Percentiles rank a stretch among this genome's conserved stretches.
These are phyloP conservation scores for Macrophya alboannulata DNA, from an alignment of 2,888 invertebrate genomes.

Conservation along the genomic window DNA sequence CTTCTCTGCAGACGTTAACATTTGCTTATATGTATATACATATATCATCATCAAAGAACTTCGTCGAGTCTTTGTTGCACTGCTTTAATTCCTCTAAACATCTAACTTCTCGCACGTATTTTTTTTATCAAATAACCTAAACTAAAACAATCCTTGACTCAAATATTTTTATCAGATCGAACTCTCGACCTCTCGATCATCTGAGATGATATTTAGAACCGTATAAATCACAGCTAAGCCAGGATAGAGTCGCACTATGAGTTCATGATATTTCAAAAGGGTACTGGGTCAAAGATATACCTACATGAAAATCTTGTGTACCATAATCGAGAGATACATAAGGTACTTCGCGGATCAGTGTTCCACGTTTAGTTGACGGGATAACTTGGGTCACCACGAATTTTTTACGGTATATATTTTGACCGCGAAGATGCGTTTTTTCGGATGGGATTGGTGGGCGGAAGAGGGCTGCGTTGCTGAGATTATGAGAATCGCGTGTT, in stretches of 20 bases:
- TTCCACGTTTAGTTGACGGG: background rate
- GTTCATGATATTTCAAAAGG: constrained; percentile 15
- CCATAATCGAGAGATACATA: background rate
- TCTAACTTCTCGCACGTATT: background rate
- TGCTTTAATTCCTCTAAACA: background rate
- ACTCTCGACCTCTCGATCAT: background rate
- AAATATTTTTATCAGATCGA: background rate
- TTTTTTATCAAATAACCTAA: background rate
- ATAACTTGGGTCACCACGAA: background rate
- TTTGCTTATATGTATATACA: too few relatives aligned
- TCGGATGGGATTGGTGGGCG: constrained; percentile 10
- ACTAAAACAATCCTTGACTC: background rate
- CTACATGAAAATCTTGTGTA: background rate
- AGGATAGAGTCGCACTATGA: background rate
- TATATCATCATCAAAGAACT: background rate
- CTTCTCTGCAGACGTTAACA: background rate
- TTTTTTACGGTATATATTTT: background rate
- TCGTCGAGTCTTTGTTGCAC: background rate
- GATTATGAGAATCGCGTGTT: background rate
- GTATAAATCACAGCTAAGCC: background rate
- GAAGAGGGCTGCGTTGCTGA: background rate
- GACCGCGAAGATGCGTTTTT: constrained; percentile 11
- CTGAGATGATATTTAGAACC: background rate
- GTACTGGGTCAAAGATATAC: background rate
- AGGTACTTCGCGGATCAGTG: background rate